A percentile compares a stretch with the other conserved stretches of the same genome.
phyloP scores from a whole-genome alignment of 2,888 invertebrate species.

The Lomographa bimaculata region DNA sequence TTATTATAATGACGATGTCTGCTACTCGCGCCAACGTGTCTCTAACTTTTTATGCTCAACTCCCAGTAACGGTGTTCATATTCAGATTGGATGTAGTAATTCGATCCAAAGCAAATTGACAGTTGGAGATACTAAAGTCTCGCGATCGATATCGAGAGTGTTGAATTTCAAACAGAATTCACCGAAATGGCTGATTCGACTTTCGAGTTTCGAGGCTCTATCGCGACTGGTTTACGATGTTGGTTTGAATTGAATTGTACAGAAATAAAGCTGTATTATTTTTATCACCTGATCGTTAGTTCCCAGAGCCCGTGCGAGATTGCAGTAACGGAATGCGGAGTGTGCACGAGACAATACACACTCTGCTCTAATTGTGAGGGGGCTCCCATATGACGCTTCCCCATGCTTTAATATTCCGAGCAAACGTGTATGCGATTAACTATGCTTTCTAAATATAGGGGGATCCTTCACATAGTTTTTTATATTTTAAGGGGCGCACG shows the following conservation, averaged over 20 bases:
- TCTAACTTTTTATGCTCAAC: conserved; percentile 48
- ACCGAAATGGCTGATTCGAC: conserved; percentile 23
- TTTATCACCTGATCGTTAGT: conserved; percentile 42
- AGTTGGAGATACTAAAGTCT: conserved; percentile 37
- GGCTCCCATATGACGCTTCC: conserved; percentile 76
- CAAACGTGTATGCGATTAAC: conserved; percentile 77
- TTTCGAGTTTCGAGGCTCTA: conserved; percentile 40
- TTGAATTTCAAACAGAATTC: conserved; percentile 42
- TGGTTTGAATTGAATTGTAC: conserved; percentile 21
- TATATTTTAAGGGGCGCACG: conserved; percentile 64
- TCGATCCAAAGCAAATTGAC: conserved; percentile 31
- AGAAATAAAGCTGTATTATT: conserved; percentile 24
- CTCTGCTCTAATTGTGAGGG: conserved; percentile 65
- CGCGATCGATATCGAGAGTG: conserved; percentile 43
- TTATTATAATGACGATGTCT: conserved; percentile 64
- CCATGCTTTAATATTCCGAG: conserved; percentile 77
- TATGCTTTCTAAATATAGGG: conserved; percentile 78
- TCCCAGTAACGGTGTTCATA: conserved; percentile 44
- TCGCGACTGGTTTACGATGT: conserved; percentile 29
- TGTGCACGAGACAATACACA: conserved; percentile 61
- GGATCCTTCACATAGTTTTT: conserved; percentile 66
- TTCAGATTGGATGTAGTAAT: conserved; percentile 37
- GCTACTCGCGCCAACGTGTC: conserved; percentile 46
- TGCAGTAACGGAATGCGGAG: conserved; percentile 55
- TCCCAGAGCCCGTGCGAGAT: conserved; percentile 34